Evolutionary conservation across 2,113 vertebrate species (phyloP).

Genomic region (Myotis davidii): DNA sequence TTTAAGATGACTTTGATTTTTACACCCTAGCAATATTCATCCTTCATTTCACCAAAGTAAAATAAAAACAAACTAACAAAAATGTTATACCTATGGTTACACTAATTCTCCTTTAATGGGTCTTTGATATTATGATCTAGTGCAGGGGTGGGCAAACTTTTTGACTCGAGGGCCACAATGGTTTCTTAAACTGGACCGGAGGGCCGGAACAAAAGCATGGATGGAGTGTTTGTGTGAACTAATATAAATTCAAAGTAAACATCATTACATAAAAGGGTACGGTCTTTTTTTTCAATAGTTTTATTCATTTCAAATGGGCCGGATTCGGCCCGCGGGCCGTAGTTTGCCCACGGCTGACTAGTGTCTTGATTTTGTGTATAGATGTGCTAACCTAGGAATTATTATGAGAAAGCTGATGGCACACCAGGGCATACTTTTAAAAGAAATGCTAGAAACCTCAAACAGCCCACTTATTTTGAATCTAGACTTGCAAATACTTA

Average conservation of each 20-base stretch:
- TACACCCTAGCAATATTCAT: background rate
- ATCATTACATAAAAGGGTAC: too few species aligned
- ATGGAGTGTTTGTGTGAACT: too few species aligned
- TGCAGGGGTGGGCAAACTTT: too few species aligned
- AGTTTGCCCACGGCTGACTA: too few species aligned
- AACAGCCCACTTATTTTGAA: background rate
- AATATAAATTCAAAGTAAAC: too few species aligned
- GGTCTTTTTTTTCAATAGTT: too few species aligned
- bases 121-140: background rate
- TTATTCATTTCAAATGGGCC: too few species aligned
- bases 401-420: background rate
- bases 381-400: background rate
- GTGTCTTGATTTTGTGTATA: background rate
- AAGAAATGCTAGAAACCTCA: background rate
- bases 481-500: slow-evolving; percentile 8
- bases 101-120: background rate
- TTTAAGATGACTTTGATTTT: background rate
- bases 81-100: background rate
- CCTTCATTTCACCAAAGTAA: background rate
- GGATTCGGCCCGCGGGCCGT: too few species aligned
- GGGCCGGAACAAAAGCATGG: too few species aligned
- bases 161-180: too few species aligned
- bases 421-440: background rate
- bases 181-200: too few species aligned
- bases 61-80: background rate